A percentile compares a stretch with the other conserved stretches of the same genome.
Conservation (phyloP, 2,888 invertebrate species). For the Cerastis leucographa region DNA sequence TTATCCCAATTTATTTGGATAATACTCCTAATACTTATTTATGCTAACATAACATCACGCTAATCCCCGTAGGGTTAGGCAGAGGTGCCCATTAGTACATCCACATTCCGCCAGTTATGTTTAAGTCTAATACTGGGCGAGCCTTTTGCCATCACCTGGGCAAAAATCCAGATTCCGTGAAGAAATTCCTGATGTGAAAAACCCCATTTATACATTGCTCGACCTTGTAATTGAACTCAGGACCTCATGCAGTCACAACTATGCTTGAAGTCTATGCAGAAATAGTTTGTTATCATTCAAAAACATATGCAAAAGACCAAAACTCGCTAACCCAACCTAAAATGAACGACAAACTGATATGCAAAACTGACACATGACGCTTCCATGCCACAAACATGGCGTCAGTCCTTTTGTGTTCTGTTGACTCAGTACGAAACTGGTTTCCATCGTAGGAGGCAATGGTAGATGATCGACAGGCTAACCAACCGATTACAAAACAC, state of each 20-base stretch:
- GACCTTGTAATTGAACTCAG: background rate
- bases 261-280: background rate
- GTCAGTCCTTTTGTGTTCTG: conserved; percentile 55
- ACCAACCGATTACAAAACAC: conserved; percentile 43
- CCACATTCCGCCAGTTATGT: background rate
- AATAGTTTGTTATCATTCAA: background rate
- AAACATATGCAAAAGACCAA: background rate
- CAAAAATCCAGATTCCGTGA: background rate
- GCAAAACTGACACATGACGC: conserved; percentile 38
- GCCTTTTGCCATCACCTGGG: background rate
- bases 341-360: conserved; percentile 32
- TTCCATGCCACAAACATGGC: conserved; percentile 50
- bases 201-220: background rate
- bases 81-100: background rate
- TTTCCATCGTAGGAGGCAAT: conserved; percentile 48
- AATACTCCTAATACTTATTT: too few relatives aligned
- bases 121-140: background rate
- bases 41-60: background rate
- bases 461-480: conserved; percentile 48
- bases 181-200: background rate
- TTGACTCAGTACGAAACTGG: conserved; percentile 64
- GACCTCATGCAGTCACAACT: background rate
- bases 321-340: conserved; percentile 5
- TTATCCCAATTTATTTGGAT: too few relatives aligned
- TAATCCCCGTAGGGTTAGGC: background rate